phyloP scores from a whole-genome alignment of 1,140 invertebrate genomes.

The Drosophila littoralis region DNA sequence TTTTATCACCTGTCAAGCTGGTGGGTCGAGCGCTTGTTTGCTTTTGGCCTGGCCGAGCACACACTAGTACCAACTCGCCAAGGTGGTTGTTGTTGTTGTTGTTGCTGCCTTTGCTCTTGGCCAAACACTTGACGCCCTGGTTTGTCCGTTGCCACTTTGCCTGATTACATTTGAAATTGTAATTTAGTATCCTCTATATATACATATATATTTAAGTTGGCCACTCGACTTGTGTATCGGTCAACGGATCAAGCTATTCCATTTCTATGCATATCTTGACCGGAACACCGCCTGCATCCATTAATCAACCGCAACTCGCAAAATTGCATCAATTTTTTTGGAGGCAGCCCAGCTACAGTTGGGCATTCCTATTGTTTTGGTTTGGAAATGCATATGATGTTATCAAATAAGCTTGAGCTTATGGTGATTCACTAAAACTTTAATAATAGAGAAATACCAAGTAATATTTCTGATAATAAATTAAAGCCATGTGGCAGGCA shows the following conservation, averaged over 20 bases:
- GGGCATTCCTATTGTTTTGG: too few relatives aligned
- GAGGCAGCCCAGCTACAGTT: background rate
- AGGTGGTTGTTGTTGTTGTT: background rate
- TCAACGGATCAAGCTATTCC: constrained; percentile 77
- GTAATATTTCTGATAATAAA: too few relatives aligned
- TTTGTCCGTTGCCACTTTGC: constrained; percentile 81
- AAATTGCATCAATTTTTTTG: constrained; percentile 12
- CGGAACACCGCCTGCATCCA: constrained; percentile 36
- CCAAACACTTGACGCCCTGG: constrained; percentile 36
- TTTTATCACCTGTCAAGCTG: constrained; percentile 77
- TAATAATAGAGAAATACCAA: too few relatives aligned
- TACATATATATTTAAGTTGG: constrained; percentile 51
- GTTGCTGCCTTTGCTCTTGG: constrained; percentile 27
- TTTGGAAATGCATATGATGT: too few relatives aligned
- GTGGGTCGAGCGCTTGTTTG: constrained; percentile 51
- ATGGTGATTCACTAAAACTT: too few relatives aligned
- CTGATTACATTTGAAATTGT: constrained; percentile 85
- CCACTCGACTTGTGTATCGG: constrained; percentile 57
- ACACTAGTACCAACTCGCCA: constrained; percentile 27
- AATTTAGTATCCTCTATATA: constrained; percentile 66
- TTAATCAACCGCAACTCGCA: constrained; percentile 49
- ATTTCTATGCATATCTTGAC: constrained; percentile 43
- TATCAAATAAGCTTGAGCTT: too few relatives aligned
- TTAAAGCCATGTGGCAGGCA: too few relatives aligned
- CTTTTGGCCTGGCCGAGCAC: constrained; percentile 49